These are phyloP conservation scores for Masticophis lateralis DNA, from an alignment of 2,797 vertebrate genomes.

Conservation along the genomic window DNA sequence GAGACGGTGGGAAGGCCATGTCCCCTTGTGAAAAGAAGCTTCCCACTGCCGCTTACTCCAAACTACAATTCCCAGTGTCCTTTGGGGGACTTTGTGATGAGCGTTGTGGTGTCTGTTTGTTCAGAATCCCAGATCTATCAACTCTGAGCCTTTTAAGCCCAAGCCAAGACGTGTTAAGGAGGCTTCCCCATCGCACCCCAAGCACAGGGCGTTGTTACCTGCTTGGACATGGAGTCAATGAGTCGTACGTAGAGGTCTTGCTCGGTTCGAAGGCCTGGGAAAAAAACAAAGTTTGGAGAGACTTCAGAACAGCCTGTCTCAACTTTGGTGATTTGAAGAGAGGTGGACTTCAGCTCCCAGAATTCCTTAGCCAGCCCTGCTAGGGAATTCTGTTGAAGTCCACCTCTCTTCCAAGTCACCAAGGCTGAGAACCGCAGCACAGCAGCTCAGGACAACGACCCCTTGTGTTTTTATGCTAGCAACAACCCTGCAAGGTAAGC, in stretches of 20 bases:
- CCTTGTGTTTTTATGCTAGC: not conserved
- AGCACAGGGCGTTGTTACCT: conserved; percentile 69
- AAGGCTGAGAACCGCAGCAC: not conserved
- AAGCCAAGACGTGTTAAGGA: not conserved
- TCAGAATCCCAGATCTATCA: not conserved
- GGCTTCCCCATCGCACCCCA: not conserved
- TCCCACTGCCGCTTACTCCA: not conserved
- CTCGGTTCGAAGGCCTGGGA: conserved; percentile 86
- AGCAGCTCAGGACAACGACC: not conserved
- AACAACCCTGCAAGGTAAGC: not conserved
- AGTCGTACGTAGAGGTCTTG: conserved; percentile 91
- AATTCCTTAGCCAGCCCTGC: no score
- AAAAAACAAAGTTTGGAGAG: not conserved
- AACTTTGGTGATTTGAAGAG: no score
- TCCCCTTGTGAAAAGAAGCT: not conserved
- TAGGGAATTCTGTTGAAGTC: not conserved
- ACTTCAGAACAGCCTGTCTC: not conserved
- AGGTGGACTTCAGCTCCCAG: no score
- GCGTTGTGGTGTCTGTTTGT: not conserved
- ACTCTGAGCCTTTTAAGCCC: not conserved
- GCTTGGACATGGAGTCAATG: conserved; percentile 95
- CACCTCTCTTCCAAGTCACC: not conserved
- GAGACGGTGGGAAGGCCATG: not conserved
- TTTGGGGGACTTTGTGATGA: not conserved
- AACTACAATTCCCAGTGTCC: not conserved